Base-by-base conservation (phyloP, 2,113 vertebrate species). In the Charadrius vociferus region DNA sequence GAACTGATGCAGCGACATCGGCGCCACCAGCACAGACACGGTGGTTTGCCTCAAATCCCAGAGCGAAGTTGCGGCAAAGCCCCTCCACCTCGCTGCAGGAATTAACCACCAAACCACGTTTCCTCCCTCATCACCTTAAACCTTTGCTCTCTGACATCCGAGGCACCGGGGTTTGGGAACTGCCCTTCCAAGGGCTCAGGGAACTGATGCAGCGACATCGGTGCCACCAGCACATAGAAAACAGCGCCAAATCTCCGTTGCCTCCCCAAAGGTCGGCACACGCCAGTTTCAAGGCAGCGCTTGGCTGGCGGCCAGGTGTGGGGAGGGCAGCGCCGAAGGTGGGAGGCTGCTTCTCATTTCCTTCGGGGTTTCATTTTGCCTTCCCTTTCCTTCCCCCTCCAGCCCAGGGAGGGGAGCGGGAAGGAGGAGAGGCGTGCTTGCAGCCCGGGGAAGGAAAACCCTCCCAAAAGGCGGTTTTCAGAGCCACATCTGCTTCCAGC, bases 121-220 rank as follows among this genome's bases (percentile, higher is more conserved):
- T 82, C 47, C 65, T 77, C 41, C 75, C 2, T 1, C 24, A 36
- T 59, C 87, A 39, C 56, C 52, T 32, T 32, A 39, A 77, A 88
- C 43, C 53, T 53, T 56, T 1, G 0, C 55, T 27, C 39, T 16
- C 1, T 0, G 59, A 8, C 20, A 53, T 17, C 36, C 34, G 8
- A 1, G 68, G 39, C 5, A 0, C 11, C n/a, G n/a, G 55, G 32
- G 9, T 41, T 52, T 15, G 30, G 34, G 81, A 85, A 53, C 15
- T 22, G 67, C 34, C 34, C 34, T 29, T 45, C 29, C 6, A 1
- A 73, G 14, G 53, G 49, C 53, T 80, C 49, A 5, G 41, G n/a
- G 53, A n/a, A 7, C 26, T 2, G 2, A 41, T 3, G 20, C 4
- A 3, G 71, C 2, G 0, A 32, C 1, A 0, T 14, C 5, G 1